phyloP scores from a whole-genome alignment of 2,888 invertebrate species.

The Therioaphis trifolii region DNA sequence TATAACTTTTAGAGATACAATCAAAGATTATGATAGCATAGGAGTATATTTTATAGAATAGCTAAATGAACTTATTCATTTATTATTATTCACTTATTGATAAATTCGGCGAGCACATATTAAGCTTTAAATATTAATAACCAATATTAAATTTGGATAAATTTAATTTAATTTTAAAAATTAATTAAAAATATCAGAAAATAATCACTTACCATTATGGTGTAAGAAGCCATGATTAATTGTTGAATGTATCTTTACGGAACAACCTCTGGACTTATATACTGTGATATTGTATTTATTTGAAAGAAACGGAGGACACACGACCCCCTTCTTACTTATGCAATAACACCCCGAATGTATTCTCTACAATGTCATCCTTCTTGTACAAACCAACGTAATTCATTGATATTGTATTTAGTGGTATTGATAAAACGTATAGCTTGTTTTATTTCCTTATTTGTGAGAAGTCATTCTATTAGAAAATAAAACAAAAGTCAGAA shows the following conservation, averaged over 20 bases:
- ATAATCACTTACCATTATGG: slow-evolving; percentile 20
- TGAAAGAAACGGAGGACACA: slow-evolving; percentile 34
- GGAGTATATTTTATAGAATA: too few species aligned
- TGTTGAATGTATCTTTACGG: slow-evolving; percentile 17
- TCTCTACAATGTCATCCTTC: slow-evolving; percentile 28
- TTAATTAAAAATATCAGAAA: background rate
- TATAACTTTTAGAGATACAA: too few species aligned
- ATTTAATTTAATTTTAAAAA: background rate
- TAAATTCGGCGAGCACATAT: too few species aligned
- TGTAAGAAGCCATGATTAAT: slow-evolving; percentile 44
- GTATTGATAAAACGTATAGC: background rate
- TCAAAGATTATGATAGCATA: too few species aligned
- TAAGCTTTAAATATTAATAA: too few species aligned
- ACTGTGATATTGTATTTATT: slow-evolving; percentile 20
- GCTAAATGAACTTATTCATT: too few species aligned
- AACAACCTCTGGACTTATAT: slow-evolving; percentile 23
- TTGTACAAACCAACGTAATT: background rate
- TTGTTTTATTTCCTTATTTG: slow-evolving; percentile 30
- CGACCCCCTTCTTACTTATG: slow-evolving; percentile 47
- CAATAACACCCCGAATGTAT: slow-evolving; percentile 34
- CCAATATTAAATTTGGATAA: too few species aligned
- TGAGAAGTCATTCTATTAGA: background rate
- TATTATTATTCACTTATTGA: too few species aligned
- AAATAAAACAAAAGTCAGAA: slow-evolving; percentile 14
- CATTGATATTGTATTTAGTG: slow-evolving; percentile 3